A percentile compares a stretch with the other conserved stretches of the same genome.
Conservation (phyloP, 1,140 invertebrate species). For the Temnothorax curvispinosus region DNA sequence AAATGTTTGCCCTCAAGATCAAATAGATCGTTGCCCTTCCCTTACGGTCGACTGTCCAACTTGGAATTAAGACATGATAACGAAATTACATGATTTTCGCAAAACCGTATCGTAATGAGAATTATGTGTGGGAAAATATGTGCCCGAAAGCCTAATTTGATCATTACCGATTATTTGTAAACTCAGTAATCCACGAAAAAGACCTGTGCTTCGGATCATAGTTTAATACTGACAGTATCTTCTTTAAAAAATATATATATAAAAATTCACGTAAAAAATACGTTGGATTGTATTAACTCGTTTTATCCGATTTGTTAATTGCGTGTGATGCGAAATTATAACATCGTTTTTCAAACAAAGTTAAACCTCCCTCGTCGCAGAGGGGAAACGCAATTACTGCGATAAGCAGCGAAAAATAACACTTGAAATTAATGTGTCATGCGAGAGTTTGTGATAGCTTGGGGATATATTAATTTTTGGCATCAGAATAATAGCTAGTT, state of each 20-base stretch:
- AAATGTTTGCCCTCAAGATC: slow-evolving; percentile 79
- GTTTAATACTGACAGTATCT: not conserved
- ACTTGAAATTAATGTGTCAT: slow-evolving; percentile 56
- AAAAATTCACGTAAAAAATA: not conserved
- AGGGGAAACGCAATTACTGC: slow-evolving; percentile 64
- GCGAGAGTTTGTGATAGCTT: not conserved
- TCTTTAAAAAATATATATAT: not conserved
- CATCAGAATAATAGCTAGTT: not conserved
- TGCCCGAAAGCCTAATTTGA: not conserved
- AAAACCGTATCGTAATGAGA: not conserved
- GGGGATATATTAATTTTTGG: not conserved
- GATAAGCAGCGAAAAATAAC: slow-evolving; percentile 69
- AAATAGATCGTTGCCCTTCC: slow-evolving; percentile 79
- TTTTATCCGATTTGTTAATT: slow-evolving; percentile 15
- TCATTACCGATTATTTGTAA: not conserved
- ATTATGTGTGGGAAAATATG: not conserved
- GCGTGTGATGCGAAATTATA: not conserved
- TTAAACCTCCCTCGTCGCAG: slow-evolving; percentile 60
- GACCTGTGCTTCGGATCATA: not conserved
- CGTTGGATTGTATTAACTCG: not conserved
- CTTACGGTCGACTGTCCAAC: not conserved
- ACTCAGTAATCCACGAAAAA: not conserved
- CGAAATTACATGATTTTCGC: not conserved
- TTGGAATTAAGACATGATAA: slow-evolving; percentile 3
- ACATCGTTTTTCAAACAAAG: slow-evolving; percentile 63